Evolutionary conservation across 2,888 invertebrate species (phyloP).

Genomic region (Luperina nickerlii): DNA sequence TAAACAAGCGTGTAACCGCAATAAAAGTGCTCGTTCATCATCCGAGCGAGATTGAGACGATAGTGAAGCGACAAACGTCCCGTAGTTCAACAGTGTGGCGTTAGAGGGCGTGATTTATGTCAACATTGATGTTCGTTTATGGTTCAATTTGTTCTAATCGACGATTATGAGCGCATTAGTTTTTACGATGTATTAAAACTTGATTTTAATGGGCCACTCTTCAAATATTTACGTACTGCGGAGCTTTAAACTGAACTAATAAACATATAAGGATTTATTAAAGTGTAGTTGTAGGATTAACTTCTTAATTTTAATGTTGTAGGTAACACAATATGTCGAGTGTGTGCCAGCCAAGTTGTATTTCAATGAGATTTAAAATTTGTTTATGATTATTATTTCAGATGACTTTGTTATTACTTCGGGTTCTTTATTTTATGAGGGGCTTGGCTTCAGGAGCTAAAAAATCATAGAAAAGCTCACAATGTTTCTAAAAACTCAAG

Average conservation of each 20-base stretch:
- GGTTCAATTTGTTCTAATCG: constrained; percentile 83
- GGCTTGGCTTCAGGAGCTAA: constrained; percentile 16
- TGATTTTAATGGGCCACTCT: constrained; percentile 82
- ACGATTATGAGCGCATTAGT: constrained; percentile 83
- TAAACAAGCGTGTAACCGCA: constrained; percentile 83
- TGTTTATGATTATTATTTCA: constrained; percentile 54
- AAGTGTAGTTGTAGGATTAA: constrained; percentile 54
- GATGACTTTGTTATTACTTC: constrained; percentile 50
- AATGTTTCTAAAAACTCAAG: constrained; percentile 15
- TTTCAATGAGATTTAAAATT: constrained; percentile 55
- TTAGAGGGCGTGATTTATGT: constrained; percentile 87
- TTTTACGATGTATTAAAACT: constrained; percentile 84
- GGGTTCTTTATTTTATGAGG: constrained; percentile 45
- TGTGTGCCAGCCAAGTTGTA: constrained; percentile 54
- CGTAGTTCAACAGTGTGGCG: constrained; percentile 78
- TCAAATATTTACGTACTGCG: constrained; percentile 83
- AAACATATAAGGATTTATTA: constrained; percentile 71
- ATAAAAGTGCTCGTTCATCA: constrained; percentile 86
- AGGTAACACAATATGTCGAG: constrained; percentile 19
- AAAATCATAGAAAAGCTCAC: constrained; percentile 26
- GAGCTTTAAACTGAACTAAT: constrained; percentile 75
- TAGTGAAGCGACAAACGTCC: constrained; percentile 79
- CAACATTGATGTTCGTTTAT: constrained; percentile 80
- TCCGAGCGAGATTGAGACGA: constrained; percentile 83
- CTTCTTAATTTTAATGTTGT: constrained; percentile 58